Percentiles rank a stretch among this genome's conserved stretches.
These are phyloP conservation scores for Tor tambroides DNA, from an alignment of 2,113 vertebrate species.

Conservation along the genomic window DNA sequence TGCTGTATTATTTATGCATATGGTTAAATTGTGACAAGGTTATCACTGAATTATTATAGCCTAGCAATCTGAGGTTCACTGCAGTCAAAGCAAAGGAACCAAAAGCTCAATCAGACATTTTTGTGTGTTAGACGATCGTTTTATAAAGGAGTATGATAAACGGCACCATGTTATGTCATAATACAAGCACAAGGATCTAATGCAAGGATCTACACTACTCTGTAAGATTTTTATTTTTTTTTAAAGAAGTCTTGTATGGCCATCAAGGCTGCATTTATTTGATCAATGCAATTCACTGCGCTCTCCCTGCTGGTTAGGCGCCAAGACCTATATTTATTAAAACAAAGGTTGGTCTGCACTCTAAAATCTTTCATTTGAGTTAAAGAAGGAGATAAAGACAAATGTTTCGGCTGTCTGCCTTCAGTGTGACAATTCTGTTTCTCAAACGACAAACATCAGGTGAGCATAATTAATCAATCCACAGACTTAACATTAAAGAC, in stretches of 20 bases:
- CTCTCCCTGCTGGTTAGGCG: no score
- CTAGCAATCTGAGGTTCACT: slow-evolving; percentile 59
- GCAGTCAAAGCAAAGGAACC: not conserved
- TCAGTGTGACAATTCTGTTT: no score
- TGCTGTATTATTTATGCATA: slow-evolving; percentile 68
- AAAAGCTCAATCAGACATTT: not conserved
- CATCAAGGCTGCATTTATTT: not conserved
- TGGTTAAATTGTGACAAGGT: slow-evolving; percentile 64
- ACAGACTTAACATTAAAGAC: no score
- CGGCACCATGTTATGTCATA: not conserved
- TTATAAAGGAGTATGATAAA: not conserved
- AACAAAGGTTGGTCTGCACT: no score
- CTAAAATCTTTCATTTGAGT: no score
- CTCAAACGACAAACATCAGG: no score
- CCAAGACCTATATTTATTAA: no score
- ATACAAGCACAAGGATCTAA: not conserved
- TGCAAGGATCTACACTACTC: not conserved
- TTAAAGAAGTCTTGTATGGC: not conserved
- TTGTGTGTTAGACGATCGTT: not conserved
- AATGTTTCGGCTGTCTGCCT: no score
- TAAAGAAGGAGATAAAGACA: no score
- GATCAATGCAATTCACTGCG: not conserved
- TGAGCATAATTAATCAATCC: no score
- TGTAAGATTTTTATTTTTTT: not conserved
- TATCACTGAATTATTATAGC: slow-evolving; percentile 79